These are phyloP conservation scores for Cephalotes varians DNA, from an alignment of 2,888 invertebrate genomes.

Conservation along the genomic window DNA sequence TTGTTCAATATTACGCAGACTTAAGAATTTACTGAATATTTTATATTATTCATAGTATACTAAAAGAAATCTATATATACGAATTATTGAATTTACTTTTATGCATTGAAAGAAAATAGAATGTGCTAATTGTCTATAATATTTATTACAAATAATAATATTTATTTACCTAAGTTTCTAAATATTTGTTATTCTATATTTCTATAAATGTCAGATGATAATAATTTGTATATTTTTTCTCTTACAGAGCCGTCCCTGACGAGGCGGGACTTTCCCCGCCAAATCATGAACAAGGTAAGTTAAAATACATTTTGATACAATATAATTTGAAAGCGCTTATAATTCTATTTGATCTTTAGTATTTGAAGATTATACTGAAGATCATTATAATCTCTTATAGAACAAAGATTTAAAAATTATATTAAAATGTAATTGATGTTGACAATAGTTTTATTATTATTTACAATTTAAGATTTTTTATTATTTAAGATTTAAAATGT, in stretches of 20 bases:
- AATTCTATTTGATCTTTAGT: neutral
- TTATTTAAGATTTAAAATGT: neutral
- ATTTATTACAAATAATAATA: constrained; percentile 2
- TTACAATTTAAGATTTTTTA: neutral
- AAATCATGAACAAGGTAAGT: constrained; percentile 86
- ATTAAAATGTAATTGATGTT: neutral
- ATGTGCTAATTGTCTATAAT: neutral
- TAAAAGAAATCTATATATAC: neutral
- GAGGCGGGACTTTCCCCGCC: constrained; percentile 85
- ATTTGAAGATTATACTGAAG: neutral
- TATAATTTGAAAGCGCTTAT: neutral
- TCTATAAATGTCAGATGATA: neutral
- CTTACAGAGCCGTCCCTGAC: constrained; percentile 84
- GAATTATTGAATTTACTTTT: constrained; percentile 3
- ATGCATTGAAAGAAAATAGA: neutral
- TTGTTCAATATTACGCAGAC: neutral
- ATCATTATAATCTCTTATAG: neutral
- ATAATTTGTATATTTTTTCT: constrained; percentile 57
- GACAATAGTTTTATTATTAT: neutral
- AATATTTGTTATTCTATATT: neutral
- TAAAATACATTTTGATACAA: too few species aligned
- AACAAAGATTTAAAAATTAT: neutral
- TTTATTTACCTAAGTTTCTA: neutral
- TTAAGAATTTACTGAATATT: neutral
- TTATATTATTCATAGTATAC: neutral